A percentile compares a stretch with the other conserved stretches of the same genome.
phyloP scores from a whole-genome alignment of 2,113 vertebrate species.

The Cebidichthys violaceus region DNA sequence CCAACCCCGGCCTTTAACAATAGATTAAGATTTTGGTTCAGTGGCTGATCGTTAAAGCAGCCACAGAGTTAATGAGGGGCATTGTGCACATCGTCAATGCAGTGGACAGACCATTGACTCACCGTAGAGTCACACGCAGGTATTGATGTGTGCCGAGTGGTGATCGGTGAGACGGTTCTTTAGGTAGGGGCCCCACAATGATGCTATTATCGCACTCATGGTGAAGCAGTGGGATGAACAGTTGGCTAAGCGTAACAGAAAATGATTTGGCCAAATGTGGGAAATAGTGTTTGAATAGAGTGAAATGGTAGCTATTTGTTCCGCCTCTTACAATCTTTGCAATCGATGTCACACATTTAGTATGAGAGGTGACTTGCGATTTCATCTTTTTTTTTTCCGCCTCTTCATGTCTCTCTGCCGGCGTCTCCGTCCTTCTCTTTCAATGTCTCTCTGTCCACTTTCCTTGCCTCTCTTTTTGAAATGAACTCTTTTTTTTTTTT shows the following conservation, averaged over 20 bases:
- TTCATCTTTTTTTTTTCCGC: conserved; percentile 7
- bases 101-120: conserved; percentile 24
- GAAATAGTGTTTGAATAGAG: conserved; percentile 21
- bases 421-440: conserved; percentile 7
- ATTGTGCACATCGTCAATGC: conserved; percentile 40
- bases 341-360: conserved; percentile 19
- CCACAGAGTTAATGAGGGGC: conserved; percentile 50
- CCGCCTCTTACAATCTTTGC: conserved; percentile 25
- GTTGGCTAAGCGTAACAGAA: conserved; percentile 4
- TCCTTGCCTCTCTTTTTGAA: conserved; percentile 58
- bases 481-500: conserved; percentile 53
- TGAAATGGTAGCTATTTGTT: conserved; percentile 35
- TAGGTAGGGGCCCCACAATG: not conserved
- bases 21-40: conserved; percentile 25
- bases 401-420: conserved; percentile 21
- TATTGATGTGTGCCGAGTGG: conserved; percentile 37
- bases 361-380: conserved; percentile 32
- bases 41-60: conserved; percentile 33
- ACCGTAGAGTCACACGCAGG: conserved; percentile 17
- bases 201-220: conserved; percentile 19
- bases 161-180: conserved; percentile 15
- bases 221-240: conserved; percentile 8
- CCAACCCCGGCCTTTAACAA: not conserved
- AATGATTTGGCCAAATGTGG: conserved; percentile 28
- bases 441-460: conserved; percentile 35